These are phyloP conservation scores for Caenorhabditis becei DNA, from an alignment of 2,888 invertebrate genomes.

Conservation along the genomic window DNA sequence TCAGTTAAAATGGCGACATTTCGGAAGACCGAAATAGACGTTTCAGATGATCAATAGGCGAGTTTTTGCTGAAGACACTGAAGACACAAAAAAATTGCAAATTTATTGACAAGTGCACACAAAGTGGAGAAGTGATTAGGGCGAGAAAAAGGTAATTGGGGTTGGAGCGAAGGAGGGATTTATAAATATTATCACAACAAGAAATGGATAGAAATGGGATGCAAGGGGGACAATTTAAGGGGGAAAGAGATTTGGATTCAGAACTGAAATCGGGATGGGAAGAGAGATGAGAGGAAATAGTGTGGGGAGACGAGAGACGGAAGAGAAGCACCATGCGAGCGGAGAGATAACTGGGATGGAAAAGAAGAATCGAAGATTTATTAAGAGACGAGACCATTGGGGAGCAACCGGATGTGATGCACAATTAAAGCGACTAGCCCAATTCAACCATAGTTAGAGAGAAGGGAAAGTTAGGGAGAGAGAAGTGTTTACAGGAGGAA, in stretches of 20 bases:
- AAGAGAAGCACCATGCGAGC: slow-evolving; percentile 11
- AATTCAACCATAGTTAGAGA: slow-evolving; percentile 63
- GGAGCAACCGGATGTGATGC: slow-evolving; percentile 68
- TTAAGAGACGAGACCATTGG: slow-evolving; percentile 58
- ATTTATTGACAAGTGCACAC: slow-evolving; percentile 45
- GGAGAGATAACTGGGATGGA: slow-evolving; percentile 41
- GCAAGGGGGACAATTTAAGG: slow-evolving; percentile 12
- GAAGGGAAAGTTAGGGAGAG: slow-evolving; percentile 5
- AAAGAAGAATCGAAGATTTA: slow-evolving; percentile 1
- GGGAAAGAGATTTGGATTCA: slow-evolving; percentile 13
- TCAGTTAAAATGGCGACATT: slow-evolving; percentile 12
- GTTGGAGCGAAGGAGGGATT: not conserved
- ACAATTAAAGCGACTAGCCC: slow-evolving; percentile 69
- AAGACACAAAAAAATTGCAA: slow-evolving; percentile 30
- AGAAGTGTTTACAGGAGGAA: slow-evolving; percentile 46
- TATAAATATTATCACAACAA: slow-evolving; percentile 59
- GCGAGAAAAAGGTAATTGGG: slow-evolving; percentile 4
- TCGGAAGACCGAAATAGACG: not conserved
- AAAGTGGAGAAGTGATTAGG: slow-evolving; percentile 45
- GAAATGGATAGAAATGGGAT: slow-evolving; percentile 55
- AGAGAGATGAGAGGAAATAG: not conserved
- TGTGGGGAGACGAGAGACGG: not conserved
- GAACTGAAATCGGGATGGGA: slow-evolving; percentile 11
- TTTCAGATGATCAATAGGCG: not conserved
- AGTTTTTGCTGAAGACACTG: not conserved